Percentiles rank a stretch among this genome's conserved stretches.
These are phyloP conservation scores for Sebastes dallii DNA, from an alignment of 2,797 vertebrate species.

Conservation along the genomic window DNA sequence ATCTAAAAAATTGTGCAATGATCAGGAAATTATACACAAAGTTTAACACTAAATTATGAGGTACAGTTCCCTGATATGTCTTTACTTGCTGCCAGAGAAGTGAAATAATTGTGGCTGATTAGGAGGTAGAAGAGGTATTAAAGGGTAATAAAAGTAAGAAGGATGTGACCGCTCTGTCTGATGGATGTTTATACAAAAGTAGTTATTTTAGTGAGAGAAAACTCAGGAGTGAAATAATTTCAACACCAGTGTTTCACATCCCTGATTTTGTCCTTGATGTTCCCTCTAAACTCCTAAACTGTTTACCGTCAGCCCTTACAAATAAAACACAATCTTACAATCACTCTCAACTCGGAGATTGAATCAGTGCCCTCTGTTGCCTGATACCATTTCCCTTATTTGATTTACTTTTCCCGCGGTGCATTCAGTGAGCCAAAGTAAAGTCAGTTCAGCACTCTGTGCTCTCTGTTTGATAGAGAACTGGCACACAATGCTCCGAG, in stretches of 20 bases:
- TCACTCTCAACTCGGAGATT: constrained; percentile 4
- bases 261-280: background rate
- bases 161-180: background rate
- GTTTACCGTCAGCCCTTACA: background rate
- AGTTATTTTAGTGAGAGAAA: background rate
- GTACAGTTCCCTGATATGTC: background rate
- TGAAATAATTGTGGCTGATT: background rate
- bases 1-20: background rate
- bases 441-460: constrained; percentile 16
- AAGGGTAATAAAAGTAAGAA: background rate
- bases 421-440: constrained; percentile 29
- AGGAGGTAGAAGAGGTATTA: background rate
- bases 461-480: constrained; percentile 40
- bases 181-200: background rate
- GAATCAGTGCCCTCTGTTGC: constrained; percentile 25
- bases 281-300: background rate
- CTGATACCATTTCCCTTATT: constrained; percentile 27
- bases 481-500: constrained; percentile 34
- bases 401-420: constrained; percentile 36
- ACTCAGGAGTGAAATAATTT: background rate
- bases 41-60: background rate
- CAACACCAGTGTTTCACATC: background rate
- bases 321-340: background rate
- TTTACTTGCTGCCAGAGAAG: background rate
- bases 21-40: background rate